Evolutionary conservation across 2,797 vertebrate genomes (phyloP), one percentile per base, ranked within the genome.

Genomic region (Arctocebus calabarensis): DNA sequence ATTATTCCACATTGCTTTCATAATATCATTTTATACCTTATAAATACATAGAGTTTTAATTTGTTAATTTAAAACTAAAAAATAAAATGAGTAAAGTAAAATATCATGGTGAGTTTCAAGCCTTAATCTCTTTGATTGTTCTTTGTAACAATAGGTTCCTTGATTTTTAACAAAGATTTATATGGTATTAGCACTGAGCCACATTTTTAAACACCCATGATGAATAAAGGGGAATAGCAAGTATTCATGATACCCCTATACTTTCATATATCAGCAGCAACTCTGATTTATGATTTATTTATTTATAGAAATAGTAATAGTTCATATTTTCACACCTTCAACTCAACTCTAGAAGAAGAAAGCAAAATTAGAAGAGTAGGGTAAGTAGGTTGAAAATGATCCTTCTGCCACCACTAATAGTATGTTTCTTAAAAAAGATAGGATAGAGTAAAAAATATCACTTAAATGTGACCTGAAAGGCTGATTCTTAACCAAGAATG

Each of bases 221-320:
- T n/a, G 9, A 84, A 64, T 77, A 82, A 93, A 77, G 71, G 71
- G n/a, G 57, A 79, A 48, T 57, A 68, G 55, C 20, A 88, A 68
- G 14, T 66, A 82, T 70, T 64, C 10, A 40, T 83, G 71, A 68
- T 84, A 55, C 57, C 86, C 11, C 61, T 64, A 25, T 0, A 40
- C n/a, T 86, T 85, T 64, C 17, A n/a, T 0, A 61, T 61, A 77
- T 74, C 34, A 79, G 23, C 27, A 68, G 57, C 25, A 59, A 64
- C 16, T 74, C 5, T 52, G 74, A 34, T 40, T 57, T 20, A 83
- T 74, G 62, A 79, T 79, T 79, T 34, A 82, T 66, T 88, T 82
- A 90, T 79, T 62, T 91, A 37, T 73, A 85, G 48, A 94, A 78
- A 91, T 11, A 78, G 29, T 59, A 78, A 91, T 14, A 78, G 29